phyloP scores from a whole-genome alignment of 2,797 vertebrate species.

The Schizopygopsis pylzovi region DNA sequence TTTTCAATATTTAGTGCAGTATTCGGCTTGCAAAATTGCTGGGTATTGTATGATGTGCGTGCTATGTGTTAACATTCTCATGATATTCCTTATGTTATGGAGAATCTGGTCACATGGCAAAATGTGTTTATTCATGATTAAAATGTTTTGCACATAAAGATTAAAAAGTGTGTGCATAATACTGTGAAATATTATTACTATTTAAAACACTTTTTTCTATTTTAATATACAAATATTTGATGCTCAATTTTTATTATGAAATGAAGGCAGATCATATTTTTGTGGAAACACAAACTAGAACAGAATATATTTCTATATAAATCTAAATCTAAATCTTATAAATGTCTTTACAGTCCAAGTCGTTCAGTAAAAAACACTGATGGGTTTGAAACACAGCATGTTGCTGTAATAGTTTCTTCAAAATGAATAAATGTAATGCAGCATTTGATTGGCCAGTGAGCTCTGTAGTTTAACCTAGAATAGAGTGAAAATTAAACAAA shows the following conservation, averaged over 20 bases:
- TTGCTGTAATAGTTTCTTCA: background rate
- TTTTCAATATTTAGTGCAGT: conserved; percentile 20
- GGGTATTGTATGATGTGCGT: background rate
- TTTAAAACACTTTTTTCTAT: too few relatives aligned
- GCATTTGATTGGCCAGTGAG: background rate
- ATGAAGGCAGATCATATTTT: too few relatives aligned
- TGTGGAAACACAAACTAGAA: too few relatives aligned
- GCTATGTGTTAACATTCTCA: background rate
- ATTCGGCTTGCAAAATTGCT: background rate
- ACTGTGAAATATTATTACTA: too few relatives aligned
- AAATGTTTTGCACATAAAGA: background rate
- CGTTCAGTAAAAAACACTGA: background rate
- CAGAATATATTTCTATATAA: background rate
- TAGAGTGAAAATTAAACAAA: conserved; percentile 11
- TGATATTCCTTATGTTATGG: background rate
- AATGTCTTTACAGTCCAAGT: background rate
- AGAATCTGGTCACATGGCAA: background rate
- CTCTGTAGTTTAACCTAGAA: background rate
- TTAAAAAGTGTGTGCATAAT: too few relatives aligned
- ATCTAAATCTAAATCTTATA: background rate
- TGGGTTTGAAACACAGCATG: background rate
- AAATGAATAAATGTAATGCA: background rate
- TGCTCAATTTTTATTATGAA: too few relatives aligned
- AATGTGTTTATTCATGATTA: background rate
- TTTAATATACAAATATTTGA: too few relatives aligned